Conservation (phyloP, 2,113 vertebrate genomes). For the Megatriorchis doriae region DNA sequence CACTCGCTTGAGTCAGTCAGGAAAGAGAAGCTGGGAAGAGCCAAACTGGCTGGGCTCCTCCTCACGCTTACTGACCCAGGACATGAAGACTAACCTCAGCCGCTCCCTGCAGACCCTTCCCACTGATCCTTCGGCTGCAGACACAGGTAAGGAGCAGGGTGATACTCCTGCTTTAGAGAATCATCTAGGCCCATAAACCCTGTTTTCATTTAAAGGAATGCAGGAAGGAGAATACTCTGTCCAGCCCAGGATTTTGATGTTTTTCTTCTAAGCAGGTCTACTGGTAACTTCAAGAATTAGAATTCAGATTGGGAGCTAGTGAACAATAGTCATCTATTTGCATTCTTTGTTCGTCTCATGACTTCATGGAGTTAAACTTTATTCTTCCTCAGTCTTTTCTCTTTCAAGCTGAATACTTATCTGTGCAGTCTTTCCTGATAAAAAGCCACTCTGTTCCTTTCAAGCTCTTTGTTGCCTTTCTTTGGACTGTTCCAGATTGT, state of each 20-base stretch:
- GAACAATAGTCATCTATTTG: background rate
- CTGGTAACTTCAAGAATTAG: background rate
- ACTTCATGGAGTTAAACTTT: background rate
- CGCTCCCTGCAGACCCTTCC: conserved; percentile 92
- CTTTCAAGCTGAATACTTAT: background rate
- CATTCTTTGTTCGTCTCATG: background rate
- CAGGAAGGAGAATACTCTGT: background rate
- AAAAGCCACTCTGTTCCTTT: background rate
- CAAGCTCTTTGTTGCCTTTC: background rate
- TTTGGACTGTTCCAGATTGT: background rate
- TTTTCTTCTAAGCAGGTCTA: background rate
- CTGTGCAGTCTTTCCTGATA: background rate
- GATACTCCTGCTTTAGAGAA: background rate
- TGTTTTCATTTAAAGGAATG: background rate
- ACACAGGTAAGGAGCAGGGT: conserved; percentile 71
- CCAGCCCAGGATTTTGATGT: background rate
- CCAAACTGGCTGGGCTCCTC: conserved; percentile 94
- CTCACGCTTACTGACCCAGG: conserved; percentile 82
- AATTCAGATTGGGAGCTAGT: background rate
- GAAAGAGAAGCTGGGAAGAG: conserved; percentile 96
- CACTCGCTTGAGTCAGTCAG: conserved; percentile 82
- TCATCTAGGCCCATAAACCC: background rate
- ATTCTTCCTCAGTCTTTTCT: background rate
- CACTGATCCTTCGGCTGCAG: conserved; percentile 72
- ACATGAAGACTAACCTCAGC: conserved; percentile 91